Evolutionary conservation across 2,113 vertebrate genomes (phyloP).

Genomic region (Carassius gibelio): DNA sequence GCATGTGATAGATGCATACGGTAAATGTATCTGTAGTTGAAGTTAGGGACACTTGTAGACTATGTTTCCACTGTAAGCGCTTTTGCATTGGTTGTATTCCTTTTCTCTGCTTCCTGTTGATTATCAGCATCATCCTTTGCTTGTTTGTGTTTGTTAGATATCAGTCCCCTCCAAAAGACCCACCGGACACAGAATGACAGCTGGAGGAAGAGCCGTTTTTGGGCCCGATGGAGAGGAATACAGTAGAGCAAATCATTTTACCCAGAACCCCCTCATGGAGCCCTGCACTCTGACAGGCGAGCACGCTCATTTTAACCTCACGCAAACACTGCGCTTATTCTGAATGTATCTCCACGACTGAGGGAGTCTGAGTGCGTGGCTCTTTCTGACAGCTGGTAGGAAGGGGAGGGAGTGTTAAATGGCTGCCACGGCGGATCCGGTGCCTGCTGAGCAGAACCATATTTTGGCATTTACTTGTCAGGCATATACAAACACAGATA

Average conservation of each 20-base stretch:
- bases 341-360: conserved; percentile 35
- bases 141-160: conserved; percentile 32
- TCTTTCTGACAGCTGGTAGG: conserved; percentile 33
- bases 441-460: conserved; percentile 23
- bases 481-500: conserved; percentile 37
- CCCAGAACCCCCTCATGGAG: conserved; percentile 24
- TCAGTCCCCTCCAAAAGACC: not conserved
- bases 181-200: conserved; percentile 10
- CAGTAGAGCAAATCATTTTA: conserved; percentile 42
- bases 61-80: not conserved
- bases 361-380: not conserved
- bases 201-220: conserved; percentile 8
- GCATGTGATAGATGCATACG: not conserved
- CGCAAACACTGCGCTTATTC: conserved; percentile 34
- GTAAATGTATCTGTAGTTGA: not conserved
- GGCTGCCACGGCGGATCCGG: conserved; percentile 25
- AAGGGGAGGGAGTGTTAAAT: conserved; percentile 25
- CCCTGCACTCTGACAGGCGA: conserved; percentile 42
- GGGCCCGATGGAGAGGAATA: conserved; percentile 21
- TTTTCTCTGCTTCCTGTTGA: not conserved
- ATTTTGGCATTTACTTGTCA: conserved; percentile 44
- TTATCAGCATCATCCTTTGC: conserved; percentile 18
- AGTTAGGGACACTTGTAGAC: not conserved
- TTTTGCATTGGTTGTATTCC: not conserved
- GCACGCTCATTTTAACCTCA: not conserved